Percentiles rank a stretch among this genome's conserved stretches.
These are phyloP conservation scores for Xiphorhynchus erythropygius DNA, from an alignment of 2,797 vertebrate genomes.

Conservation along the genomic window DNA sequence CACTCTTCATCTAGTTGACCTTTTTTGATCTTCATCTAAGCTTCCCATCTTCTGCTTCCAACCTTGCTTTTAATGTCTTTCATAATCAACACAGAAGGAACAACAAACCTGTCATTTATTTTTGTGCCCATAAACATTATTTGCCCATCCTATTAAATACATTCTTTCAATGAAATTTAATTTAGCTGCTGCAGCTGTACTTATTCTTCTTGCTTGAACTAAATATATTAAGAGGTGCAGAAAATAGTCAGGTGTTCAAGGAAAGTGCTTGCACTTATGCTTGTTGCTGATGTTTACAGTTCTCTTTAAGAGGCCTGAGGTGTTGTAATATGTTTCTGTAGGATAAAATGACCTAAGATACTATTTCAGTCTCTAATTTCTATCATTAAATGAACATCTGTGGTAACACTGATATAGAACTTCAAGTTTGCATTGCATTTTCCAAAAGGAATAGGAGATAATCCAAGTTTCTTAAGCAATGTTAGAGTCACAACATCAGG, in stretches of 20 bases:
- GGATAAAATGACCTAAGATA: neutral
- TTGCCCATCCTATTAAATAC: neutral
- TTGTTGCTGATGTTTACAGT: neutral
- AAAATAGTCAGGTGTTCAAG: neutral
- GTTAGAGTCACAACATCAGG: neutral
- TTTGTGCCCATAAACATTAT: neutral
- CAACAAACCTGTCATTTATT: neutral
- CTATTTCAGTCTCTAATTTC: slow-evolving; percentile 22
- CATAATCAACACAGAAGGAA: neutral
- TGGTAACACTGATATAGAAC: neutral
- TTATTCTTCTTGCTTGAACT: neutral
- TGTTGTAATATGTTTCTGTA: neutral
- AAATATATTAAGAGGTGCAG: neutral
- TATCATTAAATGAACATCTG: neutral
- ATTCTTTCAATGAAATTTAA: slow-evolving; percentile 6
- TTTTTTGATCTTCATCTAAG: neutral
- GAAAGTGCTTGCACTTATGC: neutral
- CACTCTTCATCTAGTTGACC: neutral
- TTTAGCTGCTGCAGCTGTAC: neutral
- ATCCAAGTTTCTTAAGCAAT: neutral
- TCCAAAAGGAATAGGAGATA: neutral
- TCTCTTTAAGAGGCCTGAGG: neutral
- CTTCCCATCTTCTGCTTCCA: neutral
- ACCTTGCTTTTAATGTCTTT: neutral
- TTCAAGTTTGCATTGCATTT: neutral